Base-by-base conservation (phyloP, 2,113 vertebrate genomes). In the Casuarius casuarius region DNA sequence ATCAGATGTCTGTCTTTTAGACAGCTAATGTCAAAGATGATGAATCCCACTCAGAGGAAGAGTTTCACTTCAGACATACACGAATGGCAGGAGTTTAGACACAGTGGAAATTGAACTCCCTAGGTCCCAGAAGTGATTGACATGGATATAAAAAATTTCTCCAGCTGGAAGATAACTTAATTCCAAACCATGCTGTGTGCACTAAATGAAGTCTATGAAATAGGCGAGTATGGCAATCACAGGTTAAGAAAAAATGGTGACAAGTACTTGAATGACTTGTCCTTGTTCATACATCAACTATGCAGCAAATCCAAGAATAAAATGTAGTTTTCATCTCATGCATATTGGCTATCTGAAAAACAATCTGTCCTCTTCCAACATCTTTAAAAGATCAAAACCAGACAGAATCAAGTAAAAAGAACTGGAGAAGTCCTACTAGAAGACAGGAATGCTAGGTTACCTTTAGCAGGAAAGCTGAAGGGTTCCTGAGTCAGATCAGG, bases 401-500 rank as follows among this genome's bases (percentile, higher is more conserved):
- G 75, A 35, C 5, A 61, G 59, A 25, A 84, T 74, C 1, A 10
- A 22, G 12, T 29, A 74, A 40, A 86, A 94, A 65, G 33, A 76
- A 54, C 5, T 56, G 38, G 8, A 87, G 20, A 84, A 84, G 9
- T 18, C 38, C 33, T n/a, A 63, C 21, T 31, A 61, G 56, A 67
- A 83, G 46, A 51, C 28, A n/a, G 38, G 29, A 94, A 85, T 29
- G 16, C 3, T 12, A 54, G 22, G 72, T 97, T 97, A 99, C 99
- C 99, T 98, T 98, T 98, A 66, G 98, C 99, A 91, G 99, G 99
- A 94, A 99, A 99, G 42, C 91, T 90, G 97, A 99, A 99, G 9
- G 99, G 99, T 13, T 99, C 98, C 91, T 98, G 93, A 44, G 98
- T 99, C 95, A 99, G 97, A 97, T 99, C 99, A 66, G 99, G 99